Evolutionary conservation across 2,888 invertebrate species (phyloP), one percentile per base, ranked within the genome.

Genomic region (Lepidocyrtinus sp.): DNA sequence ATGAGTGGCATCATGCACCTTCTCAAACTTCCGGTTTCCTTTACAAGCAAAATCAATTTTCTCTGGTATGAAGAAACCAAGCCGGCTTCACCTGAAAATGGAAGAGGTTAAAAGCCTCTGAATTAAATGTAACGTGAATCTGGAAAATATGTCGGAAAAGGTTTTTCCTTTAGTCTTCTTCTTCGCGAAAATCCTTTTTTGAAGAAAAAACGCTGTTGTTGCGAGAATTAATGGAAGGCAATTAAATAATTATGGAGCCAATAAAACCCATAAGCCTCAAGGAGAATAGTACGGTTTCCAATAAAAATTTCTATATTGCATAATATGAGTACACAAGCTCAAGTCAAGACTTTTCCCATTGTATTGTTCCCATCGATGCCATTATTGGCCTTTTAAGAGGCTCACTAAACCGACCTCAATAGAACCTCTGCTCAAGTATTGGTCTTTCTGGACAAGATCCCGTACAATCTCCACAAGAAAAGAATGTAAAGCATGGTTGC

Each of bases 1-100:
- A 55, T 55, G 55, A 55, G 9, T 55, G 55, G n/a, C 55, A 55
- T 55, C 55, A 17, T 9, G 17, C 55, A n/a, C 55, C 55, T 55
- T 55, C 55, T 55, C 17, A 55, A 55, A 55, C 55, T 55, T 55
- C 55, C 55, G 55, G 55, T 55, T 55, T 55, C 55, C 55, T 55
- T 55, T 55, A 55, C 55, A 55, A 55, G 55, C 55, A 55, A 55
- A 55, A 15, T 55, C 55, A 55, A 55, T 55, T 55, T 55, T 55
- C 55, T n/a, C 55, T 55, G 5, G 2, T 55, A n/a, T 2, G 17
- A 55, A 55, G 3, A 55, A 55, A 55, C 17, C n/a, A n/a, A n/a
- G n/a, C n/a, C 17, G 55, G 55, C 55, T 55, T 17, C 55, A 55
- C 55, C 55, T 55, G 55, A 15, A 55, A n/a, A n/a, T 55, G 55